Evolutionary conservation across 2,888 invertebrate species (phyloP), one percentile per base, ranked within the genome.

Genomic region (Rhamnusium bicolor): DNA sequence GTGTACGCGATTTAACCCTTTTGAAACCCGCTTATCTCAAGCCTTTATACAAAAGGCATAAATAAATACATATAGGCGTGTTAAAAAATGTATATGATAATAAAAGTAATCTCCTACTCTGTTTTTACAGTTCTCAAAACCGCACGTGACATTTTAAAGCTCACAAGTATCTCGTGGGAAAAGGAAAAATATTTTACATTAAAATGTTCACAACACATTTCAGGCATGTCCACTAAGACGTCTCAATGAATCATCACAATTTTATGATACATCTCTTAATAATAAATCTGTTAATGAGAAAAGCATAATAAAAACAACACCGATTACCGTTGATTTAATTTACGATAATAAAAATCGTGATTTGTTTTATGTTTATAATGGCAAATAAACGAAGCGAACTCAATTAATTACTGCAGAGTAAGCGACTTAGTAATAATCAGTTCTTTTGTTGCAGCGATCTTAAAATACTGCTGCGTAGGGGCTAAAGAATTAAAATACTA

Each of bases 341-440:
- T 82, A 73, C 71, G 83, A 83, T 82, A 81, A 79, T 79, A 79
- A 81, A 81, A 81, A 75, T 77, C 82, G 81, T 82, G 82, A 84
- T 82, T 81, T 81, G 77, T 79, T 76, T 75, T 71, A 74, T 77
- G 70, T 77, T 78, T 74, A 75, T 76, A 78, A 76, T 77, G 71
- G 77, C 80, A 79, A 81, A 79, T 74, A 78, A 79, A 82, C 77
- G 79, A 74, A 65, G 73, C 62, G 71, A 75, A 80, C 77, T 75
- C 80, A 80, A 82, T 81, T 82, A 81, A 81, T 80, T 79, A 81
- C 78, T 75, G 80, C 76, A 71, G 72, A 78, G 74, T 73, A 79
- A 78, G 74, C 73, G 73, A 77, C 75, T 71, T 72, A 71, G 62
- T 77, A 75, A 81, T 76, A 79, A 82, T 81, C 80, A 69, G 58